phyloP scores from a whole-genome alignment of 2,797 vertebrate species.

The Chanos chanos region DNA sequence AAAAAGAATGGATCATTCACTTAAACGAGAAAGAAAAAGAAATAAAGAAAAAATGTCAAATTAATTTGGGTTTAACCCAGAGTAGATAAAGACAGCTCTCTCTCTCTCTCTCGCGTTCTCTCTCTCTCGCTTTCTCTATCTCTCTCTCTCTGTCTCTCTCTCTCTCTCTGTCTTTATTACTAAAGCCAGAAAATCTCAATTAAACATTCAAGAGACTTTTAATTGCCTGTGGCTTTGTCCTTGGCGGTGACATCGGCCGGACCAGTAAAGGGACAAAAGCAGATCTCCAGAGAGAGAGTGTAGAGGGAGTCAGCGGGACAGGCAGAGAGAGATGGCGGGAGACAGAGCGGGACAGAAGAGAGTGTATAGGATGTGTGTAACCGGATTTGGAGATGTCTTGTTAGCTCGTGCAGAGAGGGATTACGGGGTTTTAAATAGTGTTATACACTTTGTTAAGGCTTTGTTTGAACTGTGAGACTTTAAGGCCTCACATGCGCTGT shows the following conservation, averaged over 20 bases:
- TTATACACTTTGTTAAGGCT: too few relatives aligned
- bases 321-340: conserved; percentile 6
- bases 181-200: conserved; percentile 17
- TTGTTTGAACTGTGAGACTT: too few relatives aligned
- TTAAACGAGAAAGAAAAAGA: conserved; percentile 12
- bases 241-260: conserved; percentile 29
- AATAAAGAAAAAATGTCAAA: conserved; percentile 18
- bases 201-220: conserved; percentile 23
- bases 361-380: too few relatives aligned
- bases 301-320: too few relatives aligned
- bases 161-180: conserved; percentile 61
- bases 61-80: conserved; percentile 32
- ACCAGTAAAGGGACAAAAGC: conserved; percentile 11
- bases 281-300: conserved; percentile 1
- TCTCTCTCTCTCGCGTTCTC: too few relatives aligned
- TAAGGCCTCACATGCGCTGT: too few relatives aligned
- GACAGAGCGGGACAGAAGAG: not conserved
- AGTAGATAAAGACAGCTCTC: conserved; percentile 27
- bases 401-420: conserved; percentile 13
- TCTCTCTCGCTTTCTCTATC: conserved; percentile 22
- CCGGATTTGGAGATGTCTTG: not conserved
- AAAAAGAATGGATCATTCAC: conserved; percentile 11
- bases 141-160: conserved; percentile 60
- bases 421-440: conserved; percentile 13
- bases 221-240: conserved; percentile 31